These are phyloP conservation scores for Zingel zingel DNA, from an alignment of 2,113 vertebrate species.

Conservation along the genomic window DNA sequence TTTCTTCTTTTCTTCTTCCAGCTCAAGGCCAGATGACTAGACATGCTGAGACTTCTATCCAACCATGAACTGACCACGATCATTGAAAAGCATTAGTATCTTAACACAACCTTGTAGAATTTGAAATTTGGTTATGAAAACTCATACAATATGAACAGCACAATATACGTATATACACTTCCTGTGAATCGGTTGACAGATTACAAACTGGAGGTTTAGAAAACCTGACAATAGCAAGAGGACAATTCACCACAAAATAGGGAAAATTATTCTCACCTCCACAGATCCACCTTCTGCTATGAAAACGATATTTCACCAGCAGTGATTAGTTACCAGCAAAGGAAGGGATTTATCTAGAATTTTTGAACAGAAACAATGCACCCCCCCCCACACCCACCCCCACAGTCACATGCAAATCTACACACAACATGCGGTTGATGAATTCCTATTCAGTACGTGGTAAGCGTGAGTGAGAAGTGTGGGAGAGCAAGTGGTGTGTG, in stretches of 20 bases:
- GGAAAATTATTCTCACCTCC: neutral
- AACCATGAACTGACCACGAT: constrained; percentile 2
- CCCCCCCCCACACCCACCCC: neutral
- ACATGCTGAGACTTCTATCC: constrained; percentile 9
- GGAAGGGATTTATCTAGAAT: constrained; percentile 17
- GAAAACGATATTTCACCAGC: constrained; percentile 10
- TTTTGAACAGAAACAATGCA: neutral
- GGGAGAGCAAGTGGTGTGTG: constrained; percentile 76
- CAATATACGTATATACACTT: neutral
- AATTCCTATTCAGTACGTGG: constrained; percentile 59
- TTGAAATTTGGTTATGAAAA: neutral
- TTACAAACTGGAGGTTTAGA: neutral
- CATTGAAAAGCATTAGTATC: neutral
- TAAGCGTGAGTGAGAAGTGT: constrained; percentile 71
- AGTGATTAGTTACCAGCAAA: constrained; percentile 8
- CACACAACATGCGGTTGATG: constrained; percentile 25
- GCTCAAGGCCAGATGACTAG: neutral
- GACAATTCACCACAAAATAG: neutral
- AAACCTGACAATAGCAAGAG: neutral
- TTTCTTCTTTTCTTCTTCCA: neutral
- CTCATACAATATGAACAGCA: neutral
- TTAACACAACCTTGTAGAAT: neutral
- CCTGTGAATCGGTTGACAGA: neutral
- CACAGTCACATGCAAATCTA: constrained; percentile 27
- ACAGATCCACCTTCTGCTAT: constrained; percentile 30